Evolutionary conservation across 2,113 vertebrate genomes (phyloP).

Genomic region (Cavia aperea): DNA sequence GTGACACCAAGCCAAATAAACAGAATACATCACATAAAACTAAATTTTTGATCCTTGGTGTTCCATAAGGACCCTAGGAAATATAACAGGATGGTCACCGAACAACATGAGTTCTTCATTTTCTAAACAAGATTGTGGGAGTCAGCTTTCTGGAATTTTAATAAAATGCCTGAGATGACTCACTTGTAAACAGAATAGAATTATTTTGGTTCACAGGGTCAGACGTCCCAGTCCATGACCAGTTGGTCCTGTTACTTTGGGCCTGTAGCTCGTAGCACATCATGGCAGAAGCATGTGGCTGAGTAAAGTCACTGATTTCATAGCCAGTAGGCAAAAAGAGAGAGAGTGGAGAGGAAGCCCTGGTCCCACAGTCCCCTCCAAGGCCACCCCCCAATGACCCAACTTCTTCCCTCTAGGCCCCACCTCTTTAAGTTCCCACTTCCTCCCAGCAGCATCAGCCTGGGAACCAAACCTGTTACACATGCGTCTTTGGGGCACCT

Average conservation of each 20-base stretch:
- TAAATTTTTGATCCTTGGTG: background rate
- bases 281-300: rapidly evolving
- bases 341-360: background rate
- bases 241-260: background rate
- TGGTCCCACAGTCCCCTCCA: background rate
- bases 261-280: background rate
- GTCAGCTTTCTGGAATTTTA: background rate
- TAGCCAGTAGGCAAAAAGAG: background rate
- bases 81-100: background rate
- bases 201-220: background rate
- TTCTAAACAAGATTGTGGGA: background rate
- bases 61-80: background rate
- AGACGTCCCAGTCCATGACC: background rate
- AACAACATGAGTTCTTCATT: background rate
- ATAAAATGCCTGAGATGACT: background rate
- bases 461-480: background rate
- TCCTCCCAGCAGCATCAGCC: background rate
- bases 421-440: background rate
- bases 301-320: background rate
- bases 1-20: background rate
- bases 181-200: background rate
- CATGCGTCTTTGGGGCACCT: background rate
- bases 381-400: background rate
- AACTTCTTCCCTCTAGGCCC: background rate
- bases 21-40: background rate